These are phyloP conservation scores for Poecilus cupreus DNA, from an alignment of 2,888 invertebrate species.

Conservation along the genomic window DNA sequence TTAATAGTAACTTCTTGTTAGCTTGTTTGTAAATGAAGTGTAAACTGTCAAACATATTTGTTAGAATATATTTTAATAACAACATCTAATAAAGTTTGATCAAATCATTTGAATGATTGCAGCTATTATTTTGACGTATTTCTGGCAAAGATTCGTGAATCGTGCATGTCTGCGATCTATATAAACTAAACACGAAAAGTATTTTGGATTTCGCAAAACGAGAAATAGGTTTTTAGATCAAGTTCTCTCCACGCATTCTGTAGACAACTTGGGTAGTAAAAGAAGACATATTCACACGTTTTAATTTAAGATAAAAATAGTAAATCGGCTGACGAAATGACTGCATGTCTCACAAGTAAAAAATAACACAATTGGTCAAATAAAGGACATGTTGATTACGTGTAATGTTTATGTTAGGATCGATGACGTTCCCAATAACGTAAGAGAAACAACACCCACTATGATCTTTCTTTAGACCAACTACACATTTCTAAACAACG, in stretches of 20 bases:
- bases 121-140: slow-evolving; percentile 3
- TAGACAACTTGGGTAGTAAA: too few species aligned
- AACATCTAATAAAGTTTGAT: background rate
- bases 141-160: background rate
- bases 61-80: background rate
- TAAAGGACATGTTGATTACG: background rate
- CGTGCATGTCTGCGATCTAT: background rate
- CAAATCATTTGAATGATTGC: background rate
- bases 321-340: background rate
- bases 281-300: too few species aligned
- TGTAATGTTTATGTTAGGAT: background rate
- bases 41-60: background rate
- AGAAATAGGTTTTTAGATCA: slow-evolving; percentile 47
- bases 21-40: background rate
- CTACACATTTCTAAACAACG: background rate
- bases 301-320: background rate
- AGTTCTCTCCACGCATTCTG: slow-evolving; percentile 6
- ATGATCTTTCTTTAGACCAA: background rate
- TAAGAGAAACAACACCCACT: background rate
- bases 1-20: background rate
- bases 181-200: slow-evolving; percentile 4
- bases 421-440: background rate
- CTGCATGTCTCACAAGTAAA: background rate
- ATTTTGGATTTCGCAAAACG: slow-evolving; percentile 35
- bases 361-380: slow-evolving; percentile 15